phyloP scores from a whole-genome alignment of 2,888 invertebrate genomes.

The Thymelicus acteon region DNA sequence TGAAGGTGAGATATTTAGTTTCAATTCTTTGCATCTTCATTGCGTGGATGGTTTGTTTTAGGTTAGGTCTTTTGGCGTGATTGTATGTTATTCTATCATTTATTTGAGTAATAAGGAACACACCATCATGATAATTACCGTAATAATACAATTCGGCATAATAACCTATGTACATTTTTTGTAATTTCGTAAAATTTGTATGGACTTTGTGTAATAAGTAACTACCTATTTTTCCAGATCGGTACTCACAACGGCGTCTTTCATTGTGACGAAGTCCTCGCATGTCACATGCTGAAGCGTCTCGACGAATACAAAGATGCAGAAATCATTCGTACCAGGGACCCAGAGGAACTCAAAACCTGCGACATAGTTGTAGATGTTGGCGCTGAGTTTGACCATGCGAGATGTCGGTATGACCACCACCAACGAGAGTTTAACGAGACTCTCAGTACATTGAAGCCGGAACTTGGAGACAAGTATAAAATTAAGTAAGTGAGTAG shows the following conservation, averaged over 20 bases:
- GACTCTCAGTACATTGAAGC: conserved; percentile 87
- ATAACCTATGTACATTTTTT: too few species aligned
- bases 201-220: too few species aligned
- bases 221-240: conserved; percentile 67
- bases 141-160: too few species aligned
- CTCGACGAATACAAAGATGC: conserved; percentile 93
- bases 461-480: conserved; percentile 85
- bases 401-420: conserved; percentile 94
- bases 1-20: conserved; percentile 40
- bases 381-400: conserved; percentile 93
- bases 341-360: conserved; percentile 86
- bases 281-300: conserved; percentile 94
- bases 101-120: too few species aligned
- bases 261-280: conserved; percentile 98
- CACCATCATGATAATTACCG: too few species aligned
- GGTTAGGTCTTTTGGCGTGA: too few species aligned
- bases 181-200: too few species aligned
- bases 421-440: conserved; percentile 93
- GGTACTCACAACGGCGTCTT: conserved; percentile 93
- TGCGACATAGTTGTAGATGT: conserved; percentile 99
- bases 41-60: too few species aligned
- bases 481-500: conserved; percentile 80
- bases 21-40: neutral
- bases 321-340: conserved; percentile 89
- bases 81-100: too few species aligned